Base-by-base conservation (phyloP, 2,797 vertebrate genomes). In the Tapirus indicus region DNA sequence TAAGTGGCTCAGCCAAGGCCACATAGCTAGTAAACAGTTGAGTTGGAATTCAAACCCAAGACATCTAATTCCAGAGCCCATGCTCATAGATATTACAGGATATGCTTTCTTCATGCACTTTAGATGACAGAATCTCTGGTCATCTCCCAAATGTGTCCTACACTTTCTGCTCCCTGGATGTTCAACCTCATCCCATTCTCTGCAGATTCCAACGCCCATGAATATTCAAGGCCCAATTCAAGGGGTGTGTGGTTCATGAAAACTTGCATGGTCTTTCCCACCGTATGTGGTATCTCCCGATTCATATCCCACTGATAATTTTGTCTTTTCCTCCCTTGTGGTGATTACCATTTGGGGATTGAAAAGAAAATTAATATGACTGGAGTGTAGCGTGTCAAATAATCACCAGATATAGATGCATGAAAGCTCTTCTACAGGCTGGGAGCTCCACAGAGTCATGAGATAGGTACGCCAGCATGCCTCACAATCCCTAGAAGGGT, bases 251-350 rank as follows among this genome's bases (percentile, higher is more conserved):
- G 16, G 52, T 91, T 27, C 16, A 5, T 68, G 58, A 75, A 82
- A 77, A 71, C 62, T 1, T 44, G 58, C 20, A 52, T 52, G 44
- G 72, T 56, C 29, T n/a, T 2, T 69, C 32, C 71, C 23, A 14
- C 52, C 56, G 25, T 83, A 58, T 38, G 56, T 75, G 41, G 9
- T 75, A 64, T 62, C 58, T 79, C 60, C 25, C n/a, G 38, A 38
- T 91, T 97, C 58, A 56, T 29, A 83, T 54, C 44, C 58, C 47
- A 64, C 29, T 32, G 21, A 69, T 47, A 12, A 64, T 32, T 83
- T 91, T 72, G 20, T 78, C n/a, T 68, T 85, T 68, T 77, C 62
- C 77, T 96, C 75, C 72, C 38, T 95, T 64, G 21, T 58, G 35
- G 35, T 82, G 68, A 49, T 82, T 62, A 69, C 41, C 32, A 88